Evolutionary conservation across 2,888 invertebrate genomes (phyloP), one percentile per base, ranked within the genome.

Genomic region (Drosophila pegasa): DNA sequence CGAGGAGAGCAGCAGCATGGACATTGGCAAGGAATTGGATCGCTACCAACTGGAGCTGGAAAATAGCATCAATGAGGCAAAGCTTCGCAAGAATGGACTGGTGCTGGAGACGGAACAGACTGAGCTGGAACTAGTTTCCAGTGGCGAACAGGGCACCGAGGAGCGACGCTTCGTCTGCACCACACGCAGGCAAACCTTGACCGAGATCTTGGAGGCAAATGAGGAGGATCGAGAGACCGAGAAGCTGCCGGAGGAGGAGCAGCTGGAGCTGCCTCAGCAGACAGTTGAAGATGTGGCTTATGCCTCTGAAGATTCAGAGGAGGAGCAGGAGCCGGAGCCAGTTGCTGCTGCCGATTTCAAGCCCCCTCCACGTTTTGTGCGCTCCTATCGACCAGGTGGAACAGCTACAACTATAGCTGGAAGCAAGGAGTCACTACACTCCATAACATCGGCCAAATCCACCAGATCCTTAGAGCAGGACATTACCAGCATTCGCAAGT

Each of bases 51-150:
- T 92, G 40, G 92, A 92, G 74, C 67, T 92, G 35, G 92, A 92
- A 67, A 92, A 92, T 35, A 92, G 92, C 74, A 92, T 92, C 14
- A 92, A 92, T 57, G 92, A 92, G 62, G 92, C 92, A 0, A 92
- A 92, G 73, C 62, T 90, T 37, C 87, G 89, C 31, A 92, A 90
- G 59, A 75, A 71, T 35, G 75, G 72, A 16, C 14, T 65, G 18
- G 25, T 59, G 29, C 25, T 64, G 50, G 72, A 66, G 31, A 43
- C 35, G 22, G 65, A 55, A 37, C 47, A 71, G 58, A 55, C 50
- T 0, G 52, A 71, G 22, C 5, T 64, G n/a, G 37, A 79, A 20
- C 10, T 82, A 35, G 47, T 60, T 50, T 35, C 60, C 27, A 33
- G 10, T 20, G 55, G 45, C 8, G 50, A 75, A 1, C 58, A 75